Evolutionary conservation across 2,797 vertebrate species (phyloP).

Genomic region (Ateles fusciceps): DNA sequence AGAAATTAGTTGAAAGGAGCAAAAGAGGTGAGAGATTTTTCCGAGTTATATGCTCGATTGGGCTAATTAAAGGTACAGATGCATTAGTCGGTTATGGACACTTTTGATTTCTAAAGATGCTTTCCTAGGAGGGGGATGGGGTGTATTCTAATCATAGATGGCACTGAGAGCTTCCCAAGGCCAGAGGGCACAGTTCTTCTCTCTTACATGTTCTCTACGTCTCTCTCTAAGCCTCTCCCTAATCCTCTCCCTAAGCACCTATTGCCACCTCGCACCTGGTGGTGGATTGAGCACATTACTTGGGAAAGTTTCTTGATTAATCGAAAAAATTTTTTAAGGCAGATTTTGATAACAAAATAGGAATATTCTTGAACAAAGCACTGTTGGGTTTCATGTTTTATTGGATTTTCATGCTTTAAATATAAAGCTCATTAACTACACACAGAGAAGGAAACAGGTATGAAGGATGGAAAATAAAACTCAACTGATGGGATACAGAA

Average conservation of each 20-base stretch:
- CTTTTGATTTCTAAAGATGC: slow-evolving; percentile 64
- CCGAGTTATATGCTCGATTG: background rate
- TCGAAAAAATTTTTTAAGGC: background rate
- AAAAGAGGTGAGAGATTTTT: slow-evolving; percentile 69
- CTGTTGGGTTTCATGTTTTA: slow-evolving; percentile 70
- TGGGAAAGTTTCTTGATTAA: slow-evolving; percentile 63
- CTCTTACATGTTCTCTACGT: background rate
- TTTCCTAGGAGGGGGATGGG: slow-evolving; percentile 20
- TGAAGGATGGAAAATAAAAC: slow-evolving; percentile 63
- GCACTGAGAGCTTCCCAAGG: background rate
- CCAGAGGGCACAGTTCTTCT: background rate
- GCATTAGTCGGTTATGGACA: slow-evolving; percentile 48
- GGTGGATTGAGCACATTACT: slow-evolving; percentile 11
- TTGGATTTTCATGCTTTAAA: slow-evolving; percentile 71
- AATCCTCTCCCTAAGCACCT: background rate
- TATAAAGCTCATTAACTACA: slow-evolving; percentile 63
- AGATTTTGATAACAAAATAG: background rate
- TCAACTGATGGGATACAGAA: slow-evolving; percentile 37
- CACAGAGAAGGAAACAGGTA: slow-evolving; percentile 63
- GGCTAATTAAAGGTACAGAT: slow-evolving; percentile 71
- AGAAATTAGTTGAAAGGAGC: slow-evolving; percentile 72
- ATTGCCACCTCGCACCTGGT: slow-evolving; percentile 50
- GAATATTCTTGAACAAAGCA: slow-evolving; percentile 66
- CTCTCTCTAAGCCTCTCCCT: background rate
- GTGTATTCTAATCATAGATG: background rate